Conservation (phyloP, 2,888 invertebrate species). For the Cephonodes hylas region DNA sequence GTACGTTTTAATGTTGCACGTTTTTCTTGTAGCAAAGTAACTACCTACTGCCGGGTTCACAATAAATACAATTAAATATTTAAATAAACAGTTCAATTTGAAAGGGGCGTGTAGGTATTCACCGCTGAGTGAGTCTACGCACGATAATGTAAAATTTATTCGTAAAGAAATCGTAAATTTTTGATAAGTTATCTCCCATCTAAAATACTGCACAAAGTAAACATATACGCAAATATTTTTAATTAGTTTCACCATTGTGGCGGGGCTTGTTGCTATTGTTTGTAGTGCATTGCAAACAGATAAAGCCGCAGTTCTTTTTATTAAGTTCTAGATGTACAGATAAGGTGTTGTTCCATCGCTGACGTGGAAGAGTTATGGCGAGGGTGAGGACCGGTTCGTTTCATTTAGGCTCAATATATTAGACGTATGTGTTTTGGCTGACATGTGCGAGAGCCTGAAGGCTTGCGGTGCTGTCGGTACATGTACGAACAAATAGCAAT, state of each 20-base stretch:
- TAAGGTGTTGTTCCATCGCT: neutral
- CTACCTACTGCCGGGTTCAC: neutral
- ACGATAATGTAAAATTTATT: conserved; percentile 2
- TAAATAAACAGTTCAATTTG: neutral
- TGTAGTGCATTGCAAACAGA: too few species aligned
- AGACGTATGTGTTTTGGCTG: neutral
- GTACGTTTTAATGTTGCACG: too few species aligned
- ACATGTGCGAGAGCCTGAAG: neutral
- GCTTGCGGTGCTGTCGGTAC: conserved; percentile 41
- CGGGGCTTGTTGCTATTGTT: neutral
- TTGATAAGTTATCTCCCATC: conserved; percentile 1
- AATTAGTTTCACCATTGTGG: neutral
- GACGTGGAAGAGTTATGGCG: neutral
- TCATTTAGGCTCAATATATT: neutral
- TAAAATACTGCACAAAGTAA: neutral
- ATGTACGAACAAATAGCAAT: conserved; percentile 58
- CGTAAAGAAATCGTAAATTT: neutral
- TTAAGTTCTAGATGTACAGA: neutral
- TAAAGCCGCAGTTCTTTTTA: too few species aligned
- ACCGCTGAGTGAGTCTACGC: neutral
- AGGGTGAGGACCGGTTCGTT: neutral
- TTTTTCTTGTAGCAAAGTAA: too few species aligned
- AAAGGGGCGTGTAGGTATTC: neutral
- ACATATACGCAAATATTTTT: neutral
- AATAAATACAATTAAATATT: neutral